Conservation (phyloP, 23 tunicate genomes). For the Halocynthia roretzi region DNA sequence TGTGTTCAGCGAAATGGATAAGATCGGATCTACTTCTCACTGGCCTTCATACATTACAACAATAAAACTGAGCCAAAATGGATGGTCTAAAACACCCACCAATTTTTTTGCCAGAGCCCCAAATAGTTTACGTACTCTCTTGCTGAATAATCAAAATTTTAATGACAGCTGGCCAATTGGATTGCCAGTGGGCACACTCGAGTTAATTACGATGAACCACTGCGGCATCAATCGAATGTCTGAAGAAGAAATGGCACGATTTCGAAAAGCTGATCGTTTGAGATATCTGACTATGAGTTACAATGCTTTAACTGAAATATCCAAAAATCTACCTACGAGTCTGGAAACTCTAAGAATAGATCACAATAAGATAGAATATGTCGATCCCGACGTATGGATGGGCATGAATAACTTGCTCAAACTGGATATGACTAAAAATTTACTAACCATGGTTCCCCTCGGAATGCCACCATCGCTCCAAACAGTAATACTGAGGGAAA, state of each 20-base stretch:
- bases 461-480: conserved; percentile 14
- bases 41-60: too few relatives aligned
- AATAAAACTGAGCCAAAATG: too few relatives aligned
- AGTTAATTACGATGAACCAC: background rate
- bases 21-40: too few relatives aligned
- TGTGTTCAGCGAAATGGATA: too few relatives aligned
- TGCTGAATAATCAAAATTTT: too few relatives aligned
- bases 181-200: background rate
- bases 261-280: background rate
- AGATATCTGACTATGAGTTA: background rate
- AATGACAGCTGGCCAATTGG: background rate
- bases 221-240: background rate
- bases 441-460: conserved; percentile 13
- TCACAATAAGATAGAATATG: conserved; percentile 8
- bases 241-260: background rate
- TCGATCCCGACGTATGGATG: conserved; percentile 1
- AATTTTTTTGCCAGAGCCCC: too few relatives aligned
- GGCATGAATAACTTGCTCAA: conserved; percentile 7
- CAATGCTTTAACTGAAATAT: conserved; percentile 5
- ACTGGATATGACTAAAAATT: conserved; percentile 17
- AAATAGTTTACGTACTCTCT: too few relatives aligned
- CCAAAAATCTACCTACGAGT: conserved; percentile 3
- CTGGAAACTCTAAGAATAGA: background rate
- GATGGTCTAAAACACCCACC: too few relatives aligned
- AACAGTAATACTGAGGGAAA: conserved; percentile 4